Conservation (phyloP, 2,888 invertebrate species). For the Trimorus sp. region DNA sequence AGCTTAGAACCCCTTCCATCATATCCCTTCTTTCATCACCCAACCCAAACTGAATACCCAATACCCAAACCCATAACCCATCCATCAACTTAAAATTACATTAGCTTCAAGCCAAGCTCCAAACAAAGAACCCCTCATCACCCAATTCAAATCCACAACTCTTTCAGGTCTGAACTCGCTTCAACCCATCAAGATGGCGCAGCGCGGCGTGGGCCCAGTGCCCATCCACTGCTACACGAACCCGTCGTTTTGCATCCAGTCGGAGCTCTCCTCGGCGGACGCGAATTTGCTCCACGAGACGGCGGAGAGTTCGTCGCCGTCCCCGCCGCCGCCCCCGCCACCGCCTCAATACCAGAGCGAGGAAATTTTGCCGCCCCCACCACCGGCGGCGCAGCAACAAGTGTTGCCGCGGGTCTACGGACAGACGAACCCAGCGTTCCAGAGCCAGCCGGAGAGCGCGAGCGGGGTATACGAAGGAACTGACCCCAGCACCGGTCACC, state of each 20-base stretch:
- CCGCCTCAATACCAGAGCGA: constrained; percentile 74
- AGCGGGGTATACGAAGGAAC: constrained; percentile 43
- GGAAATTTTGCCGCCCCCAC: constrained; percentile 69
- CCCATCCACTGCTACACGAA: constrained; percentile 87
- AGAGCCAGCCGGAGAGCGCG: constrained; percentile 66
- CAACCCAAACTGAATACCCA: too few relatives aligned
- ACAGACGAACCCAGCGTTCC: constrained; percentile 76
- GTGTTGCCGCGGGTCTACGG: constrained; percentile 68
- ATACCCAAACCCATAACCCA: too few relatives aligned
- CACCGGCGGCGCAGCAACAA: constrained; percentile 51
- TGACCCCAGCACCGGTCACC: constrained; percentile 33
- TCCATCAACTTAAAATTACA: too few relatives aligned
- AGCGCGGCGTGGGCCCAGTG: constrained; percentile 65
- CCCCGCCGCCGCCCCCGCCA: constrained; percentile 74
- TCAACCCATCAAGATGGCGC: constrained; percentile 65
- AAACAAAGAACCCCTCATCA: not conserved
- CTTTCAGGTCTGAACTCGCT: not conserved
- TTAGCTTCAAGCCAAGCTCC: too few relatives aligned
- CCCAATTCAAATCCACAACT: not conserved
- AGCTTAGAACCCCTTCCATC: too few relatives aligned
- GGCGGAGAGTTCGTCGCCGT: constrained; percentile 63
- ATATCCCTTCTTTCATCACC: too few relatives aligned
- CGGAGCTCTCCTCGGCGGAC: constrained; percentile 84
- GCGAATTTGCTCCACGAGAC: constrained; percentile 63
- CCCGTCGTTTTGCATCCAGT: constrained; percentile 90